Base-by-base conservation (phyloP, 2,797 vertebrate species). In the Danio choprae region DNA sequence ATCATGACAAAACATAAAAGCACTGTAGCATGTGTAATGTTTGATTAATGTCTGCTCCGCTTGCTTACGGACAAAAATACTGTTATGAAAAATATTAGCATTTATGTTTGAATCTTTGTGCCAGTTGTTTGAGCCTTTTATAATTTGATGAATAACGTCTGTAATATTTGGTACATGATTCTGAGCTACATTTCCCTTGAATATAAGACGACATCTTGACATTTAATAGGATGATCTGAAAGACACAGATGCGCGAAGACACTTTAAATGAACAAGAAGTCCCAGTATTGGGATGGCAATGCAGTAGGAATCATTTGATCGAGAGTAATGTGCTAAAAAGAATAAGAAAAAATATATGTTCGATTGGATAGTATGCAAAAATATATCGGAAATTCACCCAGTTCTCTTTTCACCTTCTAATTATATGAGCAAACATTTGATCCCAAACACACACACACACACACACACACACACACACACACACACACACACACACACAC, bases 341-440 rank as follows among this genome's bases (percentile, higher is more conserved):
- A 41, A 81, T 71, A 77, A 46, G 38, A 77, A 80, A 83, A 67
- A 75, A 75, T 79, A 74, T 43, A 53, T 65, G 77, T 51, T 74
- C 46, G 41, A 80, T 41, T 48, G 77, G 64, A 77, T 67, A 67
- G 63, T 83, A 74, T 81, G 77, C 48, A 83, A 85, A 83, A 81
- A 77, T 84, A 83, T 80, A 73, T 71, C 12, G 50, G 44, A 65
- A 79, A 46, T 79, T 87, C 74, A 83, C 84, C 85, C 83, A 89
- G 81, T 88, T 81, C 84, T 60, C 77, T 85, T 29, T 81, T 83
- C 50, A 86, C 85, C 80, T 84, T 82, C 53, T 86, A 86, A 88
- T 81, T 43, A 85, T 81, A 82, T 41, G 70, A 81, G 46, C 8
- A 55, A 68, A 78, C 55, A 70, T 55, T 41, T 60, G 56, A 51